phyloP scores from a whole-genome alignment of 2,888 invertebrate species.

The Drosophila acutilabella region DNA sequence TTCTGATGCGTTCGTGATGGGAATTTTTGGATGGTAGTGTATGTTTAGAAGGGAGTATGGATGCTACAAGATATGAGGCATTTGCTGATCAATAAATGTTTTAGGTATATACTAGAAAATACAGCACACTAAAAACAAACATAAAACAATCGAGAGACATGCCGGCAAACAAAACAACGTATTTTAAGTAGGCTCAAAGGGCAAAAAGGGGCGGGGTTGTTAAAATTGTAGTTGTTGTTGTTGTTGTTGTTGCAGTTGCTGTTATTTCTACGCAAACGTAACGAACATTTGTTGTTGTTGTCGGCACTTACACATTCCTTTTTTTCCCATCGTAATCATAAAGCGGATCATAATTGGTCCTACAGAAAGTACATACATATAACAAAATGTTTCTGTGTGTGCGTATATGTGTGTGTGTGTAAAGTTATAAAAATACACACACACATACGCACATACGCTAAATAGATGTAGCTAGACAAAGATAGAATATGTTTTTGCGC shows the following conservation, averaged over 20 bases:
- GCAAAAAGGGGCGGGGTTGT: slow-evolving; percentile 8
- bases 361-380: slow-evolving; percentile 60
- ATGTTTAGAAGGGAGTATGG: neutral
- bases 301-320: slow-evolving; percentile 84
- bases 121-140: slow-evolving; percentile 21
- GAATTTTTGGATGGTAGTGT: neutral
- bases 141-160: slow-evolving; percentile 29
- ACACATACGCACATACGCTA: slow-evolving; percentile 12
- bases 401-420: slow-evolving; percentile 22
- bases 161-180: slow-evolving; percentile 63
- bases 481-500: neutral
- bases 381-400: slow-evolving; percentile 28
- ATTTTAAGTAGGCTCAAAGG: slow-evolving; percentile 1
- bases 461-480: neutral
- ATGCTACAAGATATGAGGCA: slow-evolving; percentile 26
- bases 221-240: slow-evolving; percentile 15
- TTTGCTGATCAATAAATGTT: slow-evolving; percentile 14
- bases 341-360: slow-evolving; percentile 85
- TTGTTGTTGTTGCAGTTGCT: slow-evolving; percentile 25
- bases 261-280: slow-evolving; percentile 66
- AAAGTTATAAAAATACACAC: neutral
- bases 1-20: slow-evolving; percentile 13
- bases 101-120: slow-evolving; percentile 29
- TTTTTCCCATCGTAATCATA: slow-evolving; percentile 85
- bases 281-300: slow-evolving; percentile 34